Percentiles rank a stretch among this genome's conserved stretches.
Conservation (phyloP, 2,888 invertebrate genomes). For the Melinaea menophilus region DNA sequence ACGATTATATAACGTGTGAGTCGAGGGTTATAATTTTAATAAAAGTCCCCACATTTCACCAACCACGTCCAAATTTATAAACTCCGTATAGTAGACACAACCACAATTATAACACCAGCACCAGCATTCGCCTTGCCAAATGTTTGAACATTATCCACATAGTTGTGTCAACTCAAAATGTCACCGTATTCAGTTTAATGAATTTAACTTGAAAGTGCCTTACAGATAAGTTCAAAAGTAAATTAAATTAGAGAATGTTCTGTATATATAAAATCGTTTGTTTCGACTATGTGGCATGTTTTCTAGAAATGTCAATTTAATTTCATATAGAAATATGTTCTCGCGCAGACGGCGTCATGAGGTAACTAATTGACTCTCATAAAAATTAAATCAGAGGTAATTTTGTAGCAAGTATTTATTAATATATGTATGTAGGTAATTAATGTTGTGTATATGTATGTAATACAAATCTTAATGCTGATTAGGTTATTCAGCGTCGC, state of each 20-base stretch:
- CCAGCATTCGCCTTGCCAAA: background rate
- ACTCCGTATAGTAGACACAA: background rate
- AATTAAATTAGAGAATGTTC: no score
- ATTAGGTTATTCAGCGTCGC: background rate
- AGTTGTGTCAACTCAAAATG: background rate
- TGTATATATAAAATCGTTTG: no score
- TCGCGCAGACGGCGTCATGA: no score
- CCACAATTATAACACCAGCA: background rate
- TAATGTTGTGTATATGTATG: background rate
- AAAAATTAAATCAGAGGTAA: no score
- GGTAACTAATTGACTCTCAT: no score
- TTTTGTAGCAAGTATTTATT: no score
- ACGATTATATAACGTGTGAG: background rate
- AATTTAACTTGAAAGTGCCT: background rate
- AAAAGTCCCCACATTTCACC: background rate
- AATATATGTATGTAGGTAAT: background rate
- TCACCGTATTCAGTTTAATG: background rate
- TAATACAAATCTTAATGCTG: background rate
- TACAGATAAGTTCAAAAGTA: background rate
- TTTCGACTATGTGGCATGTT: no score
- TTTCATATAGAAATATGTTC: no score
- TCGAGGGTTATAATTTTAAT: background rate
- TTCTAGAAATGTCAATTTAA: no score
- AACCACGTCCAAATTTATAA: background rate
- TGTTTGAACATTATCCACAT: conserved; percentile 4